Conservation (phyloP, 2,113 vertebrate species). For the Microcebus murinus region DNA sequence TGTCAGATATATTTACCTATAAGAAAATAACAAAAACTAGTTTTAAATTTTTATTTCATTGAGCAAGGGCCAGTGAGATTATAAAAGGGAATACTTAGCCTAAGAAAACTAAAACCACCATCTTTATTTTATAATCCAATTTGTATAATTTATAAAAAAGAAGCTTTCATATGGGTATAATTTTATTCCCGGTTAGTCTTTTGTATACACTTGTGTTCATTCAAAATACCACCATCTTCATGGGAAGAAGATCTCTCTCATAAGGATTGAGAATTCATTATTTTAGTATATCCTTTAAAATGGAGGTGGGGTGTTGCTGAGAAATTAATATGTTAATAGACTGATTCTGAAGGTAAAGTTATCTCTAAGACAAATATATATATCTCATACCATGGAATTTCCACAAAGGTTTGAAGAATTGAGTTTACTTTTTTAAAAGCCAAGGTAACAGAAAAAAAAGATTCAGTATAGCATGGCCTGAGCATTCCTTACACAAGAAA, state of each 20-base stretch:
- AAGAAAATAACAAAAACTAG: background rate
- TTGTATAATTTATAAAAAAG: constrained; percentile 5
- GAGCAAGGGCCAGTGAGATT: background rate
- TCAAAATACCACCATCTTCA: background rate
- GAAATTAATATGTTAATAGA: background rate
- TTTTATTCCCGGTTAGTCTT: background rate
- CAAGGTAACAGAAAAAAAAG: background rate
- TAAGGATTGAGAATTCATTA: background rate
- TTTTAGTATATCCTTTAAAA: background rate
- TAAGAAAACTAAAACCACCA: background rate
- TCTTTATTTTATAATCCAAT: background rate
- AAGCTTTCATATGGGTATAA: background rate
- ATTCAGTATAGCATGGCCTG: background rate
- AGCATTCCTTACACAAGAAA: background rate
- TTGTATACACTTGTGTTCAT: background rate
- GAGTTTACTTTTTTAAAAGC: background rate
- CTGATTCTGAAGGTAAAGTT: background rate
- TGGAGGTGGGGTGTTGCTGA: background rate
- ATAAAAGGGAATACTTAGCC: background rate
- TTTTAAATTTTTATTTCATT: background rate
- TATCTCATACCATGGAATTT: background rate
- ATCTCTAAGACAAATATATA: background rate
- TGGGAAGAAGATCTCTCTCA: background rate
- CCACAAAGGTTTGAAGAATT: background rate
- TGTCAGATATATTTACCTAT: background rate